phyloP scores from a whole-genome alignment of 2,113 vertebrate species.

The Boleophthalmus pectinirostris region DNA sequence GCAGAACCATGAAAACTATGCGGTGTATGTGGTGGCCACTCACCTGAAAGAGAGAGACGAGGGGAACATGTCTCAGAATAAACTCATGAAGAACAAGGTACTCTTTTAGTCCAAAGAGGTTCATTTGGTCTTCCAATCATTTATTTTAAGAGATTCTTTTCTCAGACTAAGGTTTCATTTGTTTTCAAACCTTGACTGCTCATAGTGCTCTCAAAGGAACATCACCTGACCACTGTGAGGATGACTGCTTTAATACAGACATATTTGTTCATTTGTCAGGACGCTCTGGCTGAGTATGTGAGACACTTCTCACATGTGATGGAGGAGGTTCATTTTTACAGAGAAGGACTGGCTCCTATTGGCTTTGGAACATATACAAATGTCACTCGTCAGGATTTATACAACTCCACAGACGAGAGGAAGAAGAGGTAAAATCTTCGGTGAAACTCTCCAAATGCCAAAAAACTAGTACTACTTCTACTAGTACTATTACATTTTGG shows the following conservation, averaged over 20 bases:
- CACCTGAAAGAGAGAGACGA: background rate
- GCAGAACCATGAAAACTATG: background rate
- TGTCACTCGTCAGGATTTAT: background rate
- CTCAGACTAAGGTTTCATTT: too few species aligned
- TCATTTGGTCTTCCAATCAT: too few species aligned
- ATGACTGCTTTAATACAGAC: too few species aligned
- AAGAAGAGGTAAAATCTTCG: constrained; percentile 9
- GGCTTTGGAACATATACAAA: background rate
- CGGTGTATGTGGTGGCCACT: background rate
- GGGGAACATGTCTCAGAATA: background rate
- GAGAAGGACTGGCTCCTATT: constrained; percentile 7
- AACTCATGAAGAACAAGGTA: background rate
- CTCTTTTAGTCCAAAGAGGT: background rate
- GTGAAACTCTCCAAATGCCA: too few species aligned
- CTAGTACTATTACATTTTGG: too few species aligned
- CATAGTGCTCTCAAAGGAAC: too few species aligned
- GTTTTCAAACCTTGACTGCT: too few species aligned
- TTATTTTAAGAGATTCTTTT: too few species aligned
- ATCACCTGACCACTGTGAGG: too few species aligned
- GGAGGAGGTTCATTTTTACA: background rate
- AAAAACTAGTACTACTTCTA: too few species aligned
- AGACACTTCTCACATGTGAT: background rate
- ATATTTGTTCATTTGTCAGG: constrained; percentile 3
- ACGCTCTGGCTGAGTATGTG: constrained; percentile 6
- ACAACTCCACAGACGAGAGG: background rate